A percentile compares a stretch with the other conserved stretches of the same genome.
Evolutionary conservation across 1,140 invertebrate species (phyloP).

Genomic region (Bombus consobrinus): DNA sequence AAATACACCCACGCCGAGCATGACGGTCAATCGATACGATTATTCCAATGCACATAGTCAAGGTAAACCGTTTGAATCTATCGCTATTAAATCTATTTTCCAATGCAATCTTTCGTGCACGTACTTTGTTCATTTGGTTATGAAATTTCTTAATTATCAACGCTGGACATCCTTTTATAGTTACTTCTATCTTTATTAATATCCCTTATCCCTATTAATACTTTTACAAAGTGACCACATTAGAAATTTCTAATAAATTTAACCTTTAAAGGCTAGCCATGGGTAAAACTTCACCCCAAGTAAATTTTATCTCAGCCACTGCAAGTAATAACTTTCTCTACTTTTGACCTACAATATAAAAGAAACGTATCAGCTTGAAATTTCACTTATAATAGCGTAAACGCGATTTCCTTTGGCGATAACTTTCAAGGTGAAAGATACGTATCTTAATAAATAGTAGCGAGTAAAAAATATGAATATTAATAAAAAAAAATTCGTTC

Average conservation of each 20-base stretch:
- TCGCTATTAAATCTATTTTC: background rate
- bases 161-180: too few species aligned
- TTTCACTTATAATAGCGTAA: too few species aligned
- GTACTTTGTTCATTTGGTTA: too few species aligned
- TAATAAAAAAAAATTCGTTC: conserved; percentile 16
- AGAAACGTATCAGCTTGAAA: too few species aligned
- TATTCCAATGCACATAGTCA: conserved; percentile 26
- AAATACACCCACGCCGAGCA: conserved; percentile 38
- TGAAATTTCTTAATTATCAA: too few species aligned
- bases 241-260: background rate
- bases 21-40: conserved; percentile 49
- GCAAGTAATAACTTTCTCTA: background rate
- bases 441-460: too few species aligned
- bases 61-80: conserved; percentile 23
- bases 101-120: background rate
- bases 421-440: too few species aligned
- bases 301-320: background rate
- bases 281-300: background rate
- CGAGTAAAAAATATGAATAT: background rate
- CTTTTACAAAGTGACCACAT: background rate
- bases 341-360: too few species aligned
- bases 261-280: background rate
- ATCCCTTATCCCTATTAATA: background rate
- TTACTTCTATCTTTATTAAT: too few species aligned
- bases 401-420: too few species aligned